Conservation (phyloP, 2,113 vertebrate genomes). For the Mastomys coucha region DNA sequence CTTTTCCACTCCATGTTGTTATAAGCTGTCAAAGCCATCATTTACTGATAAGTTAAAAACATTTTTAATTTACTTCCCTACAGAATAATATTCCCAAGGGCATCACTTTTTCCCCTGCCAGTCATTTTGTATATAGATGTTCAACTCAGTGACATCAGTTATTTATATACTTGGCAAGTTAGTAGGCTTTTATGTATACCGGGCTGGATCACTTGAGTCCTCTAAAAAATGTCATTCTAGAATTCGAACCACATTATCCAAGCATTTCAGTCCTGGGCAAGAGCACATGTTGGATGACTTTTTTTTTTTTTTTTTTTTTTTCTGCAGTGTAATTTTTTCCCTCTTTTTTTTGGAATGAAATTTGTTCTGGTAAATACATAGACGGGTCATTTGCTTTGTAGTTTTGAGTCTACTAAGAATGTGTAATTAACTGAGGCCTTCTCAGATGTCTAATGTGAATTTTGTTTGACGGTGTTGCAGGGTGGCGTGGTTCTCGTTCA, state of each 20-base stretch:
- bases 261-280: slow-evolving; percentile 29
- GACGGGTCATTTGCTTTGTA: slow-evolving; percentile 17
- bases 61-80: slow-evolving; percentile 46
- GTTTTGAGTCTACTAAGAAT: slow-evolving; percentile 44
- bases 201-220: slow-evolving; percentile 3
- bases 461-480: slow-evolving; percentile 85
- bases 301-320: not conserved
- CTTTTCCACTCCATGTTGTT: slow-evolving; percentile 85
- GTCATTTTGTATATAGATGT: slow-evolving; percentile 53
- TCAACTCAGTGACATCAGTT: not conserved
- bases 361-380: slow-evolving; percentile 52
- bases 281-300: not conserved
- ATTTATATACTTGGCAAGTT: slow-evolving; percentile 7
- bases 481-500: slow-evolving; percentile 95
- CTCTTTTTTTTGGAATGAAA: not conserved
- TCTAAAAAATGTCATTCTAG: slow-evolving; percentile 10
- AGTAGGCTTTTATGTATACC: slow-evolving; percentile 10
- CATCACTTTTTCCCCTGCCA: not conserved
- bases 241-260: slow-evolving; percentile 20
- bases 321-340: not conserved
- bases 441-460: slow-evolving; percentile 21
- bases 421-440: not conserved
- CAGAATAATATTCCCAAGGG: slow-evolving; percentile 4
- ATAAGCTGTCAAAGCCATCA: slow-evolving; percentile 48
- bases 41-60: slow-evolving; percentile 60